These are phyloP conservation scores for Pedionomus torquatus DNA, from an alignment of 2,113 vertebrate genomes.

Conservation along the genomic window DNA sequence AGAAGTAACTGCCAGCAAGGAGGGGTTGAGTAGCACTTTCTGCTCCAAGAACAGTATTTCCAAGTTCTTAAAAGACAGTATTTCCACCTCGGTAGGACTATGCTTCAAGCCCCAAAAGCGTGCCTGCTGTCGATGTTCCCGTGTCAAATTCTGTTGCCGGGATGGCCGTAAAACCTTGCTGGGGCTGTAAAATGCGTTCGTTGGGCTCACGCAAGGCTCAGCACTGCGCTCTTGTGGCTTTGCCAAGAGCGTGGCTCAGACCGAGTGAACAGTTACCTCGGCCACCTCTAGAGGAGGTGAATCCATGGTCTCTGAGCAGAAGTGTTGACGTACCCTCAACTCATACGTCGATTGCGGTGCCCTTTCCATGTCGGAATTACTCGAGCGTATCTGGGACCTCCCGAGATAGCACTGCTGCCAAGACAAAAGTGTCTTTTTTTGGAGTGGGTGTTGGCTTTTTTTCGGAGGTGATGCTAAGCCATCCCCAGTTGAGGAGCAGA, in stretches of 20 bases:
- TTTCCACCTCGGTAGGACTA: not conserved
- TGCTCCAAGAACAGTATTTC: not conserved
- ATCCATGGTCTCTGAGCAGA: not conserved
- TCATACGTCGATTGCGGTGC: not conserved
- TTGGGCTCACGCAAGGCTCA: not conserved
- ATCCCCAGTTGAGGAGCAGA: not conserved
- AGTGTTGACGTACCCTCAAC: not conserved
- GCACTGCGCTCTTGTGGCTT: not conserved
- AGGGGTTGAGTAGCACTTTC: not conserved
- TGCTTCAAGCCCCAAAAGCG: not conserved
- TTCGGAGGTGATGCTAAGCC: not conserved
- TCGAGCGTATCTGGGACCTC: not conserved
- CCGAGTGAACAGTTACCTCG: not conserved
- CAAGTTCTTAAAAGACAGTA: not conserved
- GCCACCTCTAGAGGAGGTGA: not conserved
- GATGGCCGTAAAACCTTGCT: not conserved
- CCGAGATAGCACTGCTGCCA: not conserved
- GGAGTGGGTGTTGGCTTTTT: not conserved
- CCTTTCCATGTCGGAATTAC: not conserved
- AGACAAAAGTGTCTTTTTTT: not conserved
- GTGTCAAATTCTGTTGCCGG: not conserved
- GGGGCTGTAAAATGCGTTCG: not conserved
- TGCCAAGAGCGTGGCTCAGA: not conserved
- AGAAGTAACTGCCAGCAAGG: not conserved
- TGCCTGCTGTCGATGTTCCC: not conserved